Base-by-base conservation (phyloP, 2,113 vertebrate species). In the Sminthopsis crassicaudata region DNA sequence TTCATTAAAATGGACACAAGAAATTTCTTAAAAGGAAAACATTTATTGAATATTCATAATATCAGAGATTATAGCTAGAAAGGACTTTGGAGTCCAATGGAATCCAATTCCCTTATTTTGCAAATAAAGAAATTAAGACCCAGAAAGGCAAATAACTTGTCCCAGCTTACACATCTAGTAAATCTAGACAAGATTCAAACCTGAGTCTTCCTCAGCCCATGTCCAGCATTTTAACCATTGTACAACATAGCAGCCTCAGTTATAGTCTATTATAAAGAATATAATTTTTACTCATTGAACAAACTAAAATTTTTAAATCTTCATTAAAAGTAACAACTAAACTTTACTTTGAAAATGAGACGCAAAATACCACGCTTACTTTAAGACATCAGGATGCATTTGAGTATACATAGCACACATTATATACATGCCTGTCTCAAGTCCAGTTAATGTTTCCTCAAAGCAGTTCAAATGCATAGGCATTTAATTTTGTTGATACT, bases 341-440 rank as follows among this genome's bases (percentile, higher is more conserved):
- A 84, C 16, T 84, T 84, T 42, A 84, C 14, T 84, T 84, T 84
- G 42, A 55, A 55, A 84, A 84, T n/a, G n/a, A 84, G 19, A 84
- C 16, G 23, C 8, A 90, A 90, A 27, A 12, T 90, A 30, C 46
- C 89, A 90, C 50, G 10, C 51, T 51, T 90, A 2, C 24, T 90
- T 50, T 50, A 26, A 90, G 89, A 26, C 16, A 90, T 90, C 48
- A 90, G 16, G 16, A 19, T 42, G 7, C n/a, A 84, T 84, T 25
- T 54, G 51, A 36, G n/a, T 27, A 16, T 52, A 67, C 42, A 2
- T 92, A 91, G 50, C n/a, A 4, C 27, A 27, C 91, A 50, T 93
- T 96, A 90, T 24, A 89, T 92, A 90, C 57, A 92, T 88, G 94
- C 36, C 67, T 42, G n/a, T 1, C 0, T n/a, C 67, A 84, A 84